These are phyloP conservation scores for Chrysina gloriosa DNA, from an alignment of 2,888 invertebrate genomes.

Conservation along the genomic window DNA sequence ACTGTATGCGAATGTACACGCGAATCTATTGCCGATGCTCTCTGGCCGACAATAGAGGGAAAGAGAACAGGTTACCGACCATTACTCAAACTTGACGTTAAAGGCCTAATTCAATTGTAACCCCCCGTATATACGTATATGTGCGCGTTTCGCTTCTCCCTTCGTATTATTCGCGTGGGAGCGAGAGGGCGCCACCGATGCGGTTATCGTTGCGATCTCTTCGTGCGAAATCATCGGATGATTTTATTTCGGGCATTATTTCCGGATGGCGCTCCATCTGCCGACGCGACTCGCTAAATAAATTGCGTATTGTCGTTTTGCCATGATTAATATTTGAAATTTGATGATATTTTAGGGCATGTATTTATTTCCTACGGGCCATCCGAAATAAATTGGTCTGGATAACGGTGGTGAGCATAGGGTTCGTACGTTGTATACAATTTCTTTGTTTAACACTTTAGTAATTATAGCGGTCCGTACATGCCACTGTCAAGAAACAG, in stretches of 20 bases:
- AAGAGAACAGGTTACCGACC: slow-evolving; percentile 54
- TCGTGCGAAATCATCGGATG: slow-evolving; percentile 41
- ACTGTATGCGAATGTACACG: not conserved
- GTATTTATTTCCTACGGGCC: no score
- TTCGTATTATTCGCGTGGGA: not conserved
- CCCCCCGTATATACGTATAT: slow-evolving; percentile 63
- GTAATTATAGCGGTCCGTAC: no score
- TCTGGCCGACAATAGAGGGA: slow-evolving; percentile 22
- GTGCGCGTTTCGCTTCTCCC: not conserved
- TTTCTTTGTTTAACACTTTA: no score
- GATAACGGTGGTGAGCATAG: no score
- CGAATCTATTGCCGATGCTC: slow-evolving; percentile 13
- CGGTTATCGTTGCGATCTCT: slow-evolving; percentile 42
- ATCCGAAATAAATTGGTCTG: no score
- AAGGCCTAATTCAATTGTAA: slow-evolving; percentile 67
- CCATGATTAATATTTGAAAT: slow-evolving; percentile 13
- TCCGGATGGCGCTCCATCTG: slow-evolving; percentile 30
- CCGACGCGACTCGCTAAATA: slow-evolving; percentile 27
- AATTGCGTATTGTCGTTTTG: slow-evolving; percentile 32
- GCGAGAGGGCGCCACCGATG: slow-evolving; percentile 20
- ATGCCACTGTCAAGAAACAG: no score
- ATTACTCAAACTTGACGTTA: slow-evolving; percentile 67
- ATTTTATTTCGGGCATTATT: slow-evolving; percentile 41
- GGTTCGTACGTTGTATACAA: no score
- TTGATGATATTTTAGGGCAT: no score